Percentiles rank a stretch among this genome's conserved stretches.
Conservation (phyloP, 2,888 invertebrate species). For the Chaetoderma sp. region DNA sequence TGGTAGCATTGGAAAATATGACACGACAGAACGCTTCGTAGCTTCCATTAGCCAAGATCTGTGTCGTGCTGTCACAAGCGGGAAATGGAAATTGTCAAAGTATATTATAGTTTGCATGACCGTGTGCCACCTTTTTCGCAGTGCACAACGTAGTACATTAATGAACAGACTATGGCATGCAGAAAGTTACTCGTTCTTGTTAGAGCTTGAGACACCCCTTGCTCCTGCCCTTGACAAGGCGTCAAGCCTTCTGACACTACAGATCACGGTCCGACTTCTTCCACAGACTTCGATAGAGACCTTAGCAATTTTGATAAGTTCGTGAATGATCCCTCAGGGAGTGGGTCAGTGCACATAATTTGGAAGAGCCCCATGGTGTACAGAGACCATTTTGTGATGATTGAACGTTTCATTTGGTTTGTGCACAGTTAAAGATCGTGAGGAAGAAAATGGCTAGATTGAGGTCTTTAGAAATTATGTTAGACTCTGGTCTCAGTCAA, state of each 20-base stretch:
- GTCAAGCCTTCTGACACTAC: slow-evolving; percentile 33
- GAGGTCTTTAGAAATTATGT: slow-evolving; percentile 10
- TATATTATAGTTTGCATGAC: not conserved
- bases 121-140: not conserved
- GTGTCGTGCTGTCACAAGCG: not conserved
- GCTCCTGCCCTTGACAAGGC: slow-evolving; percentile 32
- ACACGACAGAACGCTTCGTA: not conserved
- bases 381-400: slow-evolving; percentile 30
- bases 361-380: slow-evolving; percentile 29
- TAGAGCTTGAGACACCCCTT: slow-evolving; percentile 36
- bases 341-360: slow-evolving; percentile 27
- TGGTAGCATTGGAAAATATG: not conserved
- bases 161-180: slow-evolving; percentile 34
- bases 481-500: slow-evolving; percentile 22
- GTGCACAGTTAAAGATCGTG: slow-evolving; percentile 22
- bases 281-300: too few relatives aligned
- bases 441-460: slow-evolving; percentile 34
- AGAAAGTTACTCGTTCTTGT: slow-evolving; percentile 32
- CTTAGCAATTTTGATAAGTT: too few relatives aligned
- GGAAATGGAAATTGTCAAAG: not conserved
- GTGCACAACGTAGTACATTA: not conserved
- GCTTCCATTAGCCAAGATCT: not conserved
- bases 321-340: slow-evolving; percentile 33
- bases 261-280: too few relatives aligned
- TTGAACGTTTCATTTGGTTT: slow-evolving; percentile 32